phyloP scores from a whole-genome alignment of 2,113 vertebrate species.

The Empidonax alnorum region DNA sequence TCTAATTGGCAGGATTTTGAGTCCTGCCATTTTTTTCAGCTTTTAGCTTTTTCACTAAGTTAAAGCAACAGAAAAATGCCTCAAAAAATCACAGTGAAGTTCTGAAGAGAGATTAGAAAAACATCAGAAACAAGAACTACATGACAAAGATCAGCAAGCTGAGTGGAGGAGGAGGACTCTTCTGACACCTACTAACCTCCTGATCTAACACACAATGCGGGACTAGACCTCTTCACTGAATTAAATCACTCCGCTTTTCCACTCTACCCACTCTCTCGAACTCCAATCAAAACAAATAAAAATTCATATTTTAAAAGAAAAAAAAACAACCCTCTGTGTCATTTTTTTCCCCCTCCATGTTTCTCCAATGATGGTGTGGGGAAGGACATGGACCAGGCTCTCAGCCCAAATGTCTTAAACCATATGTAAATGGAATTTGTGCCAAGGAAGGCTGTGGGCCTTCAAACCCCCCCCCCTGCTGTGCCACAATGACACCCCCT shows the following conservation, averaged over 20 bases:
- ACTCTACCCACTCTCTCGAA: conserved; percentile 46
- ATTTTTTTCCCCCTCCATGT: not conserved
- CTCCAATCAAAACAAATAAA: conserved; percentile 46
- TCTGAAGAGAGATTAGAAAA: conserved; percentile 27
- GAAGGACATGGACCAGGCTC: not conserved
- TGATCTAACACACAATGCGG: not conserved
- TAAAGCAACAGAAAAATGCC: conserved; percentile 56
- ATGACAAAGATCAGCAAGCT: conserved; percentile 3
- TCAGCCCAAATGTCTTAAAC: not conserved
- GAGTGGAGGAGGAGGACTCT: conserved; percentile 36
- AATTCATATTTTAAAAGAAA: conserved; percentile 49
- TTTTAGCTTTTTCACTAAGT: conserved; percentile 55
- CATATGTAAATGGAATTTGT: not conserved
- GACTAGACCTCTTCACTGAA: conserved; percentile 36
- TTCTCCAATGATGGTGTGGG: not conserved
- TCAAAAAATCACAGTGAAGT: conserved; percentile 20
- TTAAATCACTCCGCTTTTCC: conserved; percentile 21
- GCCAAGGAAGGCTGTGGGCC: not conserved
- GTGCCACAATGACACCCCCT: not conserved
- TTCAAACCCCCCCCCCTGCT: not conserved
- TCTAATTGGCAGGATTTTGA: conserved; percentile 55
- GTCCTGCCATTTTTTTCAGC: conserved; percentile 42
- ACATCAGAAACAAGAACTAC: not conserved
- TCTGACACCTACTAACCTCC: conserved; percentile 10
- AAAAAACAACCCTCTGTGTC: not conserved